These are phyloP conservation scores for Crocidura indochinensis DNA, from an alignment of 2,797 vertebrate genomes.

Conservation along the genomic window DNA sequence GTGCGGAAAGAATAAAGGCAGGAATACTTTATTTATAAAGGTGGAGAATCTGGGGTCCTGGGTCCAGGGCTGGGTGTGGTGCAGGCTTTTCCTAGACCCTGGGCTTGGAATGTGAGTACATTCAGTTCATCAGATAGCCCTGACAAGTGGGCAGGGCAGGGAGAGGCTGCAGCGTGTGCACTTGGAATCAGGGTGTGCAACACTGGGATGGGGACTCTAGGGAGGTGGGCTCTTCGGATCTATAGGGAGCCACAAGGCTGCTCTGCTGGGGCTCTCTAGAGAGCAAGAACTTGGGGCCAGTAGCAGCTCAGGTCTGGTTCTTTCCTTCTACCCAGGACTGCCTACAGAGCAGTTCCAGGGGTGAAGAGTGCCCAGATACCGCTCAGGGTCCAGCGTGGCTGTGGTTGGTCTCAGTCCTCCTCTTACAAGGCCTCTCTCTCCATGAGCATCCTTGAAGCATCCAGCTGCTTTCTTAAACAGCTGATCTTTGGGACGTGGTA, in stretches of 20 bases:
- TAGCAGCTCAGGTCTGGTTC: constrained; percentile 21
- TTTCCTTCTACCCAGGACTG: not conserved
- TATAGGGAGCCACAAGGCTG: not conserved
- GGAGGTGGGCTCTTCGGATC: no score
- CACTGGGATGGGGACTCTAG: no score
- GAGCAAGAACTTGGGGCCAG: not conserved
- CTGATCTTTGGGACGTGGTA: not conserved
- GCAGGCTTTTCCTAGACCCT: not conserved
- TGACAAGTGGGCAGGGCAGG: constrained; percentile 5
- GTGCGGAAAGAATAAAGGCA: constrained; percentile 46
- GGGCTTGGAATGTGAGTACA: fast-evolving
- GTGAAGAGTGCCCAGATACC: not conserved
- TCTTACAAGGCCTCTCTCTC: not conserved
- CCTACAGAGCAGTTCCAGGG: not conserved
- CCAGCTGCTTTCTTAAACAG: not conserved
- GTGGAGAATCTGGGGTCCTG: not conserved
- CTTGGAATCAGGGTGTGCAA: not conserved
- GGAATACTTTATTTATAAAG: not conserved
- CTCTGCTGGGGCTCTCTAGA: not conserved
- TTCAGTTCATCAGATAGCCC: not conserved
- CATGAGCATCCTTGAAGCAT: not conserved
- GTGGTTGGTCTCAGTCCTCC: not conserved
- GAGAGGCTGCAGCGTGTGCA: no score
- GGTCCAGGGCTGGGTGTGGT: not conserved
- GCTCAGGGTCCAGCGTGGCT: not conserved